Base-by-base conservation (phyloP, 2,113 vertebrate genomes). In the Mirza zaza region DNA sequence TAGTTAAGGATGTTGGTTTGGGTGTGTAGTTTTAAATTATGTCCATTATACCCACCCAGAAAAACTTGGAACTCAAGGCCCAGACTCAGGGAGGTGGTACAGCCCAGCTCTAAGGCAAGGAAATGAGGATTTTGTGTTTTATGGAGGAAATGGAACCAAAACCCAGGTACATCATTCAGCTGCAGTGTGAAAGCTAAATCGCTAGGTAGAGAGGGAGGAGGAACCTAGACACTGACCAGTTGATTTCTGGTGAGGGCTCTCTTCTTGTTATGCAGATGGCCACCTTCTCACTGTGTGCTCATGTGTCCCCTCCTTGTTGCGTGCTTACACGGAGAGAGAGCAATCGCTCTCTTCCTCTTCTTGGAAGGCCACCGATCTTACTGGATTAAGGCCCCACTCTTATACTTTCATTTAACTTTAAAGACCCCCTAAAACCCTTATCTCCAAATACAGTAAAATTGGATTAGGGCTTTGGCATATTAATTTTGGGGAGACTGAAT, bases 1-100 rank as follows among this genome's bases (percentile, higher is more conserved):
- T 76, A 65, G 91, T 83, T 75, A 86, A 91, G 48, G 71, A 86
- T 87, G 52, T 90, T 76, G 86, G 34, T 93, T 80, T 87, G 89
- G 63, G 79, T 75, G 68, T 94, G 29, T 71, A 39, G 67, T 68
- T 88, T 92, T 92, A 77, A 68, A 80, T 27, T 48, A 48, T 80
- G 32, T 50, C 45, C 29, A 55, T 91, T 92, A 48, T 84, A 45
- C n/a, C 50, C 61, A 70, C 17, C 73, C 42, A 71, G 57, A 75
- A 94, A 82, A 87, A 20, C 36, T 8, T 42, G 55, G 42, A 70
- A 57, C 42, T 20, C 29, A 23, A 25, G 8, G 9, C 12, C 12
- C 70, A 87, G 10, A 32, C 63, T 65, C n/a, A 59, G 34, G 42
- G 25, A 70, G 85, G 27, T 10, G 12, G 50, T 27, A 1, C 70